Conservation (phyloP, 2,113 vertebrate genomes). For the Halichoeres trimaculatus region DNA sequence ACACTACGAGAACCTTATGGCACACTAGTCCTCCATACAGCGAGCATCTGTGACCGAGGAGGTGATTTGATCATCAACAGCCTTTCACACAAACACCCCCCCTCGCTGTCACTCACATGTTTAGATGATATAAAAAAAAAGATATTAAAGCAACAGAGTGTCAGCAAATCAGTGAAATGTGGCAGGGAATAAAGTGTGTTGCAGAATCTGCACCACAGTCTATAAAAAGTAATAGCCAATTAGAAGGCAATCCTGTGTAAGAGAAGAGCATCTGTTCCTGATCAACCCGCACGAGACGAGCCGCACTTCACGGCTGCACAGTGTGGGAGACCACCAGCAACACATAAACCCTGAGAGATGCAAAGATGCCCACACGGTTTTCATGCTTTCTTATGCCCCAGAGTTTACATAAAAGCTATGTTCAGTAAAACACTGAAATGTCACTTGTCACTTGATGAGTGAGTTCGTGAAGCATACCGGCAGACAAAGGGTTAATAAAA, state of each 20-base stretch:
- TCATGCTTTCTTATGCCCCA: background rate
- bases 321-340: conserved; percentile 32
- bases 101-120: conserved; percentile 53
- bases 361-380: conserved; percentile 13
- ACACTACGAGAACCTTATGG: conserved; percentile 49
- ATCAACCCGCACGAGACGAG: conserved; percentile 60
- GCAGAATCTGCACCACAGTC: conserved; percentile 70
- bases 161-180: conserved; percentile 76
- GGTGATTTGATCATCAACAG: conserved; percentile 57
- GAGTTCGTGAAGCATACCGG: conserved; percentile 6
- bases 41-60: conserved; percentile 51
- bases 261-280: conserved; percentile 74
- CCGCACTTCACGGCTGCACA: conserved; percentile 48
- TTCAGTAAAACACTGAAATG: background rate
- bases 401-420: conserved; percentile 1
- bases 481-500: background rate
- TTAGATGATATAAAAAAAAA: conserved; percentile 18
- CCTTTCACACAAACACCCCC: conserved; percentile 10
- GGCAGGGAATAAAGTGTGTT: conserved; percentile 64
- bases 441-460: background rate
- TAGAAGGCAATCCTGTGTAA: conserved; percentile 76
- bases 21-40: conserved; percentile 27
- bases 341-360: conserved; percentile 28
- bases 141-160: conserved; percentile 56
- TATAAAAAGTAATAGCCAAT: conserved; percentile 83